Evolutionary conservation across 1,140 invertebrate species (phyloP).

Genomic region (Lutraria rhynchaena): DNA sequence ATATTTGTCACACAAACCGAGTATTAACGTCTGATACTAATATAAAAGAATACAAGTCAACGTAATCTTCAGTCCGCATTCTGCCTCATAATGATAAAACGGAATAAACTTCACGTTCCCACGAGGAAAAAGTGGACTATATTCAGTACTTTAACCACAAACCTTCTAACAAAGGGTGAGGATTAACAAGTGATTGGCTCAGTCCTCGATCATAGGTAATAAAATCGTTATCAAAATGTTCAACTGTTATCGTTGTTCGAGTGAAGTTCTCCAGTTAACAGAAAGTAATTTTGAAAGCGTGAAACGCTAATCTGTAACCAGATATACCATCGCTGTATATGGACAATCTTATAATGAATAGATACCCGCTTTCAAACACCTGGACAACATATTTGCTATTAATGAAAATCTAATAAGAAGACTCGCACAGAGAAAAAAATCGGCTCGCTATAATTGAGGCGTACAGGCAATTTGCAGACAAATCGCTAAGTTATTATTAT

Average conservation of each 20-base stretch:
- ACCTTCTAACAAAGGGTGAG: constrained; percentile 1
- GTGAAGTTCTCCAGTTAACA: constrained; percentile 10
- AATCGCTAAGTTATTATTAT: too few relatives aligned
- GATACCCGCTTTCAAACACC: constrained; percentile 20
- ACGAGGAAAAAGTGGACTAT: constrained; percentile 6
- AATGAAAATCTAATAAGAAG: too few relatives aligned
- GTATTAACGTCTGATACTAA: too few relatives aligned
- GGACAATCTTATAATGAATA: constrained; percentile 25
- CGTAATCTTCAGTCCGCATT: too few relatives aligned
- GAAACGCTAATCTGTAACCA: constrained; percentile 32
- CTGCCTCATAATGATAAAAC: too few relatives aligned
- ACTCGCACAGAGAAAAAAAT: too few relatives aligned
- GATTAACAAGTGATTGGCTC: constrained; percentile 22
- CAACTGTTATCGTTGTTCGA: constrained; percentile 27
- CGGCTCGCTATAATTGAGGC: too few relatives aligned
- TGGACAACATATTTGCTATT: not conserved
- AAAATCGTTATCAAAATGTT: constrained; percentile 42
- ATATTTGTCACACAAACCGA: too few relatives aligned
- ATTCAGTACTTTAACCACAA: constrained; percentile 5
- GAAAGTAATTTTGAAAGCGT: constrained; percentile 21
- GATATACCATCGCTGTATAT: constrained; percentile 33
- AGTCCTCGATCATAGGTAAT: not conserved
- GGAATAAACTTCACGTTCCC: not conserved
- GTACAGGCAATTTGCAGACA: too few relatives aligned
- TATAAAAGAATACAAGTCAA: too few relatives aligned